Evolutionary conservation across 2,888 invertebrate species (phyloP).

Genomic region (Trachelus iudaicus): DNA sequence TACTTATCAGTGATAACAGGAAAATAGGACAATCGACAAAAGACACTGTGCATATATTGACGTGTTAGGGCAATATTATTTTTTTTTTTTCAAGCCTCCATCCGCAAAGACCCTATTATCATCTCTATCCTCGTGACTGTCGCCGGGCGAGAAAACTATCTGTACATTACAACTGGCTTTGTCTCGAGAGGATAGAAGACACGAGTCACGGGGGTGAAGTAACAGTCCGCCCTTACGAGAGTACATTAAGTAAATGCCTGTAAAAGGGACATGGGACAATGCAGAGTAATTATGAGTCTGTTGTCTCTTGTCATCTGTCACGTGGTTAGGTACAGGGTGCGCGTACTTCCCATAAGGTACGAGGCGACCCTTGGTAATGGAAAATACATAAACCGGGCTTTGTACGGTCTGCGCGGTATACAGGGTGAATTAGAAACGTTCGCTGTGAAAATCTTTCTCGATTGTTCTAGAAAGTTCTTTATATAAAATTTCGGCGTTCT

Average conservation of each 20-base stretch:
- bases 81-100: background rate
- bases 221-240: background rate
- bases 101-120: background rate
- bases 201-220: background rate
- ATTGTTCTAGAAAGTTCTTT: background rate
- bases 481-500: no score
- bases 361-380: background rate
- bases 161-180: background rate
- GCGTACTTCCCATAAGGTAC: background rate
- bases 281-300: background rate
- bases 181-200: background rate
- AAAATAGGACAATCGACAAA: background rate
- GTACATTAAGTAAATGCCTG: background rate
- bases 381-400: background rate
- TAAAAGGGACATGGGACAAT: constrained; percentile 1
- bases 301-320: background rate
- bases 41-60: background rate
- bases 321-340: background rate
- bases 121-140: background rate
- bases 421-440: background rate
- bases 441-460: background rate
- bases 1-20: background rate
- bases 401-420: background rate
- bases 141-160: background rate
- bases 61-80: background rate